A percentile compares a stretch with the other conserved stretches of the same genome.
These are phyloP conservation scores for Pseudorectes ferrugineus DNA, from an alignment of 2,113 vertebrate genomes.

Conservation along the genomic window DNA sequence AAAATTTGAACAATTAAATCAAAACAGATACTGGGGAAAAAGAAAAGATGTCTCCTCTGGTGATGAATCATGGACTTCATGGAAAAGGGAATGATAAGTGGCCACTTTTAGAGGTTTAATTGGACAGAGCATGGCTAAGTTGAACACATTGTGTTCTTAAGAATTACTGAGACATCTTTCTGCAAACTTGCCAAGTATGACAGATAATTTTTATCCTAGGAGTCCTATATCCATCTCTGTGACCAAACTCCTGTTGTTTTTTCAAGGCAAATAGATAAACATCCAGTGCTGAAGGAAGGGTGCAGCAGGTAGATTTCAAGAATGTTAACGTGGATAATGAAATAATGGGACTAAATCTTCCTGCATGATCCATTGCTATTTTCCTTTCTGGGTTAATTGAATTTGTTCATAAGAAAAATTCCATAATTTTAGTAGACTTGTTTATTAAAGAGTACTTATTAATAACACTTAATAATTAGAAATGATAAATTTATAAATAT, in stretches of 20 bases:
- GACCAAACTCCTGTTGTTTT: not conserved
- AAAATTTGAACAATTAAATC: not conserved
- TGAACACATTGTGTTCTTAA: not conserved
- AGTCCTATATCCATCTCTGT: not conserved
- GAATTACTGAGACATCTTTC: not conserved
- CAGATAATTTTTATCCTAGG: not conserved
- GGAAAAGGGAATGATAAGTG: not conserved
- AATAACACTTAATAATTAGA: not conserved
- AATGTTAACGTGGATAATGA: not conserved
- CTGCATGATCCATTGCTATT: not conserved
- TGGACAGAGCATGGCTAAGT: not conserved
- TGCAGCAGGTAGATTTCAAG: not conserved
- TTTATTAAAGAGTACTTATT: not conserved
- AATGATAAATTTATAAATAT: not conserved
- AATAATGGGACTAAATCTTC: not conserved
- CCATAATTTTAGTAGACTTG: not conserved
- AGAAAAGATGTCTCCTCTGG: not conserved
- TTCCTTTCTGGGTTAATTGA: not conserved
- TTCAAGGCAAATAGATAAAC: not conserved
- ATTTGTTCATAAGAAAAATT: not conserved
- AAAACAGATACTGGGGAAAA: not conserved
- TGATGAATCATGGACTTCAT: not conserved
- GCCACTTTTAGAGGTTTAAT: not conserved
- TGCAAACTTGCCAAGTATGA: not conserved
- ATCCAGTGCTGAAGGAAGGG: not conserved